Conservation (phyloP, 2,888 invertebrate genomes). For the Aelia acuminata region DNA sequence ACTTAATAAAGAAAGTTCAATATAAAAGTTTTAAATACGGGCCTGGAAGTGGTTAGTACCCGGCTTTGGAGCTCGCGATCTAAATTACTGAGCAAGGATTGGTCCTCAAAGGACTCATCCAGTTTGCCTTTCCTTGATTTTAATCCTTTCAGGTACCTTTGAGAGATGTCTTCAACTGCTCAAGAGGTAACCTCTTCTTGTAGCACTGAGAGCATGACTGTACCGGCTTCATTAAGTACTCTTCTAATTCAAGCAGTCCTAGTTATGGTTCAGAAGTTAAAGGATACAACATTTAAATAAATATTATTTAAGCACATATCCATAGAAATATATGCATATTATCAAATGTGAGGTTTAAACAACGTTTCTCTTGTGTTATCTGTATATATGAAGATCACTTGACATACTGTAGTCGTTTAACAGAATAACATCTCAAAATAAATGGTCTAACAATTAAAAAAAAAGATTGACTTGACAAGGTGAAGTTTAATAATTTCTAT, state of each 20-base stretch:
- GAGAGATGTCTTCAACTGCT: background rate
- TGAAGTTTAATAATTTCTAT: too few species aligned
- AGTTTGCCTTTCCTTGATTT: conserved; percentile 21
- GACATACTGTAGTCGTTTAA: too few species aligned
- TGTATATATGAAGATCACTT: too few species aligned
- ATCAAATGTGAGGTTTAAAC: too few species aligned
- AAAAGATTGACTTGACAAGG: too few species aligned
- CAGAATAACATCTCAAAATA: too few species aligned
- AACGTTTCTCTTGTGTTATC: too few species aligned
- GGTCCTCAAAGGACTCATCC: background rate
- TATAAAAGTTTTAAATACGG: background rate
- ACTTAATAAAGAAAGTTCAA: background rate
- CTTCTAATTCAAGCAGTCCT: background rate
- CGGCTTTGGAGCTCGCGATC: background rate
- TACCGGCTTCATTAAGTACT: background rate
- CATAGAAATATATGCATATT: too few species aligned
- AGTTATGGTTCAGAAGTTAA: background rate
- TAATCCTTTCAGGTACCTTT: background rate
- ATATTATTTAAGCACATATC: too few species aligned
- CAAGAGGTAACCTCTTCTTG: background rate
- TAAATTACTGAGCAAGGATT: background rate
- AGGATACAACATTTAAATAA: too few species aligned
- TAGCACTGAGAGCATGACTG: background rate
- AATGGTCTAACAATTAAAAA: too few species aligned
- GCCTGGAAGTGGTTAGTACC: background rate